Evolutionary conservation across 2,797 vertebrate genomes (phyloP), one percentile per base, ranked within the genome.

Genomic region (Philypnodon macrostomus): DNA sequence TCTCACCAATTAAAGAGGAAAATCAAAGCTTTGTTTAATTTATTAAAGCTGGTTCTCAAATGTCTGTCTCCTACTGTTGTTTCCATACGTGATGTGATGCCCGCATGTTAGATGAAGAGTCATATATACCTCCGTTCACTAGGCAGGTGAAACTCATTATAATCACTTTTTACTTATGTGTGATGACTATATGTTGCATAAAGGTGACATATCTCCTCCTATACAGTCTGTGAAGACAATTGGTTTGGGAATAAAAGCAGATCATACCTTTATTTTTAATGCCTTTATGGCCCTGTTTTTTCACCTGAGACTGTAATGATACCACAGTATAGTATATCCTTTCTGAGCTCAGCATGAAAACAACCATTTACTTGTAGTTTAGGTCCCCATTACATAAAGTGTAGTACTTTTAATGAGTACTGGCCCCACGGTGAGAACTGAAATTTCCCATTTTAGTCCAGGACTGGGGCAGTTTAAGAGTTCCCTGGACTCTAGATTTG

Each of bases 171-270:
- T 57, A 42, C 58, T 65, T 76, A 67, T 75, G 66, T 74, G 50
- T 80, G 81, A 81, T 80, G 67, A 81, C 80, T 85, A 84, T 77
- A 63, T 71, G 83, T 78, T 78, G 53, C 66, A 63, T 61, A 72
- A 69, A 63, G 71, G 56, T 47, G 7, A 31, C 38, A 66, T 35
- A 76, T 68, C 71, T 45, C 49, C 62, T 53, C 53, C 55, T 29
- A 70, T 73, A 58, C 46, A 65, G 54, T 48, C 19, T 53, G 23
- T 31, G 56, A 53, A 70, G 57, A 56, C 71, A 53, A 65, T 56
- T 49, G 58, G 63, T 55, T 53, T 2, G 44, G 50, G 65, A 79
- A 39, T 34, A 52, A 75, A 73, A 39, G 21, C 60, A 46, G 64
- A 76, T 63, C 34, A 36, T 45, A 53, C 49, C 47, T 58, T 59